Base-by-base conservation (phyloP, 2,888 invertebrate species). In the Diarsia dahlii region DNA sequence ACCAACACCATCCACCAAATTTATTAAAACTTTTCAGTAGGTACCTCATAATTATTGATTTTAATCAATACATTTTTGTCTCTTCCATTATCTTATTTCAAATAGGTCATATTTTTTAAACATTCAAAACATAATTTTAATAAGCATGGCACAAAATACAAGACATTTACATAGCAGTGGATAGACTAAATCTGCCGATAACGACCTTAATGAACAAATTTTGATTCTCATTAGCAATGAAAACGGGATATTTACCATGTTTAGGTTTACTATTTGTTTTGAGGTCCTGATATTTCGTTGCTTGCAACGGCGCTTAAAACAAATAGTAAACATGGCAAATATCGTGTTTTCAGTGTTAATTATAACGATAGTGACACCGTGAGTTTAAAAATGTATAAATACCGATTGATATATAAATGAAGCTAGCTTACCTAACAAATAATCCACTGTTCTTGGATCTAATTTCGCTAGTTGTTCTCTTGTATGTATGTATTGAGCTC, bases 401-500 rank as follows among this genome's bases (percentile, higher is more conserved):
- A 39, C 8, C 23, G 2, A 23, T 23, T 28, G 0, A 15, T 28
- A 15, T 58, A 15, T 28, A 28, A 10, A 62, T 39, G 6, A n/a
- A 6, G 12, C 34, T 10, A 56, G 45, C 97, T 97, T 94, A 98
- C 98, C 98, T 90, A 98, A 95, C 78, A 98, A 95, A 92, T 98
- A 98, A 94, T 98, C 98, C 64, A 98, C 97, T 78, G 97, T 97
- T 87, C 97, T 96, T 15, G 98, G 97, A 92, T 98, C 97, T 80
- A 98, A 94, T 88, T 97, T 97, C 72, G 98, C 97, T 70, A 98
- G 97, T 89, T 98, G 98, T 86, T 97, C 97, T 91, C 97, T 97
- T 84, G 97, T 97, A 96, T 98, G 97, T 34, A 98, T 98, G 91
- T 98, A 98, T 90, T 97, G 97, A 1, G 97, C 97, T 84, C 97